Conservation (phyloP, 2,888 invertebrate species). For the Apotomis turbidana region DNA sequence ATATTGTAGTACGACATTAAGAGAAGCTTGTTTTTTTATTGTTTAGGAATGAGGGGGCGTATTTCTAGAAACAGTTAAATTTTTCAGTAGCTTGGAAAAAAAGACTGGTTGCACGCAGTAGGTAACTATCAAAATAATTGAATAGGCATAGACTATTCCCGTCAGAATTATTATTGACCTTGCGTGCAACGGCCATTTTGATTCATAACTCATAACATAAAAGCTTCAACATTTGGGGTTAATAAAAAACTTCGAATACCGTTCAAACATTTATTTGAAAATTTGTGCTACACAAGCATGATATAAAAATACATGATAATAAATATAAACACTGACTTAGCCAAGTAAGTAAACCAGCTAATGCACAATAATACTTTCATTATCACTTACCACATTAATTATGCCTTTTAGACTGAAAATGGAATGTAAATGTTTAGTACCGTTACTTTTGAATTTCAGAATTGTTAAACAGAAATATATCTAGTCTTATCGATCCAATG, state of each 20-base stretch:
- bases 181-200: too few species aligned
- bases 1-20: too few species aligned
- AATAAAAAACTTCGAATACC: conserved; percentile 45
- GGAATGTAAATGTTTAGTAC: conserved; percentile 60
- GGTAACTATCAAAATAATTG: too few species aligned
- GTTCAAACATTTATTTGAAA: conserved; percentile 82
- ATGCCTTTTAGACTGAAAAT: conserved; percentile 47
- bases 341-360: conserved; percentile 71
- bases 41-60: too few species aligned
- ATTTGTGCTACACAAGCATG: conserved; percentile 83
- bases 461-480: conserved; percentile 8
- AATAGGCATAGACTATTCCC: too few species aligned
- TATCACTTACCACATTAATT: conserved; percentile 68
- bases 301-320: conserved; percentile 81
- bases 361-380: conserved; percentile 80
- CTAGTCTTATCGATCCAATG: conserved; percentile 17
- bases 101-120: too few species aligned
- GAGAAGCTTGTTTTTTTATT: too few species aligned
- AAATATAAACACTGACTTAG: conserved; percentile 81
- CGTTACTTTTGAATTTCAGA: conserved; percentile 33
- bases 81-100: too few species aligned
- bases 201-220: too few species aligned
- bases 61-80: too few species aligned
- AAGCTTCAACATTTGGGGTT: background rate
- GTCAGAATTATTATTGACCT: too few species aligned